These are phyloP conservation scores for Anguilla obscura DNA, from an alignment of 2,797 vertebrate species.

Conservation along the genomic window DNA sequence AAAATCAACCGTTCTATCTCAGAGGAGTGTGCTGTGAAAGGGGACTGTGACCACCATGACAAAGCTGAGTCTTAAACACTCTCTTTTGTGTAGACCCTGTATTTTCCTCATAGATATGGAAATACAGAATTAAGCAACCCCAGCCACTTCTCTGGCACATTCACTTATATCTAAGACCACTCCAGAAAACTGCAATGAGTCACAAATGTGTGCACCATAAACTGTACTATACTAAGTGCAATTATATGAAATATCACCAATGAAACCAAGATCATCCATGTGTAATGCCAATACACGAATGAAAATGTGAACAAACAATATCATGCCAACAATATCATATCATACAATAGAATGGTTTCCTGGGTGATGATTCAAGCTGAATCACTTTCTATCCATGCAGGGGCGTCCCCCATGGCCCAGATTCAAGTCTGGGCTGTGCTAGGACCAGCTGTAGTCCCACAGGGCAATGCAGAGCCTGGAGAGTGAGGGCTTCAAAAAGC, in stretches of 20 bases:
- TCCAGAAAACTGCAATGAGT: not conserved
- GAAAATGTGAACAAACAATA: not conserved
- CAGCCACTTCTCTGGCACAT: not conserved
- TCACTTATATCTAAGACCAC: not conserved
- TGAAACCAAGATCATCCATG: not conserved
- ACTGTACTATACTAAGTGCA: not conserved
- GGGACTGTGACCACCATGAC: not conserved
- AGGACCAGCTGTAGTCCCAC: not conserved
- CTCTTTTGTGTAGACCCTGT: not conserved
- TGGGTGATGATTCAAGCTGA: not conserved
- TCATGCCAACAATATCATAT: not conserved
- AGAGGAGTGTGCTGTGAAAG: constrained; percentile 7
- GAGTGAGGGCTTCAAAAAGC: not conserved
- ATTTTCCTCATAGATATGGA: not conserved
- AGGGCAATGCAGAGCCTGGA: not conserved
- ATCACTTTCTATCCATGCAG: not conserved
- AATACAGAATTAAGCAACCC: not conserved
- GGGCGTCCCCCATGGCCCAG: not conserved
- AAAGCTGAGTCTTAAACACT: not conserved
- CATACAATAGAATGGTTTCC: not conserved
- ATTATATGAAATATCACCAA: not conserved
- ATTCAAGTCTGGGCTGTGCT: not conserved
- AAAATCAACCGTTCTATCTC: constrained; percentile 1
- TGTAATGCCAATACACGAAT: not conserved
- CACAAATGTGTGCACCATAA: not conserved